Base-by-base conservation (phyloP, 2,888 invertebrate genomes). In the Lomographa bimaculata region DNA sequence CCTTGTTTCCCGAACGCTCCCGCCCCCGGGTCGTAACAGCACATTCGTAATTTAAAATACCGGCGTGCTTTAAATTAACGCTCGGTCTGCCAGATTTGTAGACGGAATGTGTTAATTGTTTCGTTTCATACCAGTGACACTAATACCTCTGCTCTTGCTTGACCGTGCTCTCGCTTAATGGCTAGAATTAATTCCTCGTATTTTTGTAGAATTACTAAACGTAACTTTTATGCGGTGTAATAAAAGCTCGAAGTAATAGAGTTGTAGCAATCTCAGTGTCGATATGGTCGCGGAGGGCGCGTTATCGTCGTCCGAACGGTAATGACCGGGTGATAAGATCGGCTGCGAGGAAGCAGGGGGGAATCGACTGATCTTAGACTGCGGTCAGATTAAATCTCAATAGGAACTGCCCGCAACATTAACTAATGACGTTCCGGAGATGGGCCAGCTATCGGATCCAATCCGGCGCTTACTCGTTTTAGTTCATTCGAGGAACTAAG, bases 401-500 rank as follows among this genome's bases (percentile, higher is more conserved):
- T 64, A 64, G 70, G 66, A 71, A 76, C 76, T 76, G 77, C 61
- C 79, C 77, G 76, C 79, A 77, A 79, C 80, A 80, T 80, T 80
- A 80, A 79, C 80, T 80, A 80, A 80, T 80, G 80, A 77, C 69
- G 66, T 64, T 65, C 62, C 58, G 61, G 71, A 76, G 77, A 75
- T 77, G 69, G 63, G 66, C 51, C 52, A 57, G 75, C 72, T 79
- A 77, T 68, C 68, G 58, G 54, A 69, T 64, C 50, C 50, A 63
- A 58, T 63, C 57, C 23, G 41, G 51, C 46, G 51, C 49, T 20
- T 49, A 54, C 61, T 71, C 65, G 61, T 72, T 76, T 62, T 58
- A 76, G 64, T 78, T 76, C 70, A 70, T 74, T 73, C 68, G 56
- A 60, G 67, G 63, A 64, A 53, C 54, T 57, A 45, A 49, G 42